Evolutionary conservation across 2,113 vertebrate genomes (phyloP), one percentile per base, ranked within the genome.

Genomic region (Miniopterus natalensis): DNA sequence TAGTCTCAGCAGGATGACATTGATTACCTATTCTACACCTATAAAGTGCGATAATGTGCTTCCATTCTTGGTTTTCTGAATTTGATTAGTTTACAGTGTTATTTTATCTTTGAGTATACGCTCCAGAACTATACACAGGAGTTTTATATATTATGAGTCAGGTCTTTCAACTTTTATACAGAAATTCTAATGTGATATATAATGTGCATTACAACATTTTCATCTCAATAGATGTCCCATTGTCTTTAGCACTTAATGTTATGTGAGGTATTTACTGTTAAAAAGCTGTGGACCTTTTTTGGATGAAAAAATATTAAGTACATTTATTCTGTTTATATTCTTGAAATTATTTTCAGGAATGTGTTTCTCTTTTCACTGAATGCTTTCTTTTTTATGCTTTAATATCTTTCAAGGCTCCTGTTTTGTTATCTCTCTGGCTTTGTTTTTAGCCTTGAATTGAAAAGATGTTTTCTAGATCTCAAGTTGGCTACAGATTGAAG

Each of bases 321-420:
- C 20, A 65, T 84, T 71, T 83, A 75, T 84, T 84, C 14, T 75
- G 12, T 57, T 91, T 80, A 29, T 61, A 57, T 45, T 73, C 20
- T 51, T 31, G 7, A 88, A 70, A 45, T 91, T 45, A 88, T 63
- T 93, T 87, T 84, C 21, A 83, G 21, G 8, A 78, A 88, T 68
- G 2, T 25, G 8, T 63, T 40, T 4, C 7, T 53, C 6, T 65
- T 77, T 66, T 75, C 23, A 80, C 40, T 7, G 80, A 57, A 91
- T 51, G 8, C 1, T 86, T 92, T 53, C 18, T 63, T 59, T 66
- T 53, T 61, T 42, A 84, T n/a, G 1, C 17, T 83, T 84, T 29
- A 85, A 0, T 93, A 70, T 59, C 17, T 95, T 42, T 81, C n/a
- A 75, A 80, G n/a, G 2, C 6, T 31, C 2, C 21, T 49, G 17